Base-by-base conservation (phyloP, 2,113 vertebrate species). In the Nematolebias whitei region DNA sequence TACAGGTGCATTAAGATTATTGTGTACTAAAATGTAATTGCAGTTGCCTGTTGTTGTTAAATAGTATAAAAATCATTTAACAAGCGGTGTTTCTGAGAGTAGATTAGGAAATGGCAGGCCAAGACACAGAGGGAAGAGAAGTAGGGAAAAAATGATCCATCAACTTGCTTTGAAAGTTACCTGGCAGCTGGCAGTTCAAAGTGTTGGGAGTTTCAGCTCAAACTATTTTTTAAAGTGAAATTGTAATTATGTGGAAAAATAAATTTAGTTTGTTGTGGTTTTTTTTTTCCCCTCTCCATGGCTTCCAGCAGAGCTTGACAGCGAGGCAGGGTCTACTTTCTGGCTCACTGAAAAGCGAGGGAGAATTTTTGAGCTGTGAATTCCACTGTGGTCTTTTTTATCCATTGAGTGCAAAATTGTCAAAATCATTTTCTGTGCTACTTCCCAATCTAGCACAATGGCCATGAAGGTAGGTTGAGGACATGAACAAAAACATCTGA, bases 211-310 rank as follows among this genome's bases (percentile, higher is more conserved):
- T 62, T 75, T 60, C 71, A 59, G 76, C 69, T 74, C 68, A 63
- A 40, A 74, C 63, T n/a, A n/a, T 35, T 12, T 74, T 84, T 85
- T 85, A 84, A 82, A 82, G 76, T 67, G 62, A 85, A 84, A 88
- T 24, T 78, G 70, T 75, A 89, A 86, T 87, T 88, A 82, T 84
- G 83, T 68, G 82, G 76, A 84, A 87, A 89, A 76, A 88, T 87
- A 85, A 89, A 87, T 18, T n/a, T 39, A 45, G 50, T 29, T 52
- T 41, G 47, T 57, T n/a, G 43, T 64, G 58, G 54, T 18, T 52
- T 53, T 13, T 29, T 16, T 50, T 40, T 23, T 32, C 15, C 1
- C 4, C n/a, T n/a, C n/a, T n/a, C n/a, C 18, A 14, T 16, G 50
- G 59, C 16, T 47, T 44, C 49, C 67, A 41, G 68, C 50, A 64